Evolutionary conservation across 2,888 invertebrate species (phyloP).

Genomic region (Idaea straminata): DNA sequence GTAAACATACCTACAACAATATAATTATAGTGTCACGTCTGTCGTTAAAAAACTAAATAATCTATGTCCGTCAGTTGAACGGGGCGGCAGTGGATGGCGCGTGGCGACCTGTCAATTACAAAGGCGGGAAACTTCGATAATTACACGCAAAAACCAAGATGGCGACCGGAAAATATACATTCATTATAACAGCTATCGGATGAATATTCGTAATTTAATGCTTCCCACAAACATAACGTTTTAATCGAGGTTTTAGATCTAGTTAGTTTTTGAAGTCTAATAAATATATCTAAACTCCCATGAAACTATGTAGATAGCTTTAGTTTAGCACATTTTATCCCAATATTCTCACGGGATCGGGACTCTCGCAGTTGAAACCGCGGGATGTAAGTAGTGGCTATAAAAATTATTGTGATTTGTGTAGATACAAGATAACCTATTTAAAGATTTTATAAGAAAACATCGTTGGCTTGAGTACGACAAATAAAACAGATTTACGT

Average conservation of each 20-base stretch:
- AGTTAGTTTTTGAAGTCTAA: too few relatives aligned
- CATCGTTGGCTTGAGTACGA: background rate
- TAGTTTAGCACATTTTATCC: too few relatives aligned
- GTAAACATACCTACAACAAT: background rate
- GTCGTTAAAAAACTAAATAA: background rate
- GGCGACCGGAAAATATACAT: conserved; percentile 3
- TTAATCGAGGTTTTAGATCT: background rate
- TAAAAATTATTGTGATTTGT: too few relatives aligned
- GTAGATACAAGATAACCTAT: too few relatives aligned
- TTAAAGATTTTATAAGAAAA: background rate
- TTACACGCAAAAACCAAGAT: conserved; percentile 1
- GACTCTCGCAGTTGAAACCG: too few relatives aligned
- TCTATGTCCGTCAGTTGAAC: background rate
- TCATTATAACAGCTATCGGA: background rate
- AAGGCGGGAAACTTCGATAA: background rate
- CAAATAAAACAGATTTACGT: background rate
- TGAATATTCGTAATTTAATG: background rate
- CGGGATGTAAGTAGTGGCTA: too few relatives aligned
- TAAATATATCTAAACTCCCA: too few relatives aligned
- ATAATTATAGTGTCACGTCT: background rate
- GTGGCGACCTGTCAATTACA: background rate
- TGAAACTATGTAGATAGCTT: too few relatives aligned
- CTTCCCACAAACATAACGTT: background rate
- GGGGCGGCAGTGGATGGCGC: too few relatives aligned
- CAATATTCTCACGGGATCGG: too few relatives aligned